These are phyloP conservation scores for Oreonectes daqikongensis DNA, from an alignment of 2,797 vertebrate species.

Conservation along the genomic window DNA sequence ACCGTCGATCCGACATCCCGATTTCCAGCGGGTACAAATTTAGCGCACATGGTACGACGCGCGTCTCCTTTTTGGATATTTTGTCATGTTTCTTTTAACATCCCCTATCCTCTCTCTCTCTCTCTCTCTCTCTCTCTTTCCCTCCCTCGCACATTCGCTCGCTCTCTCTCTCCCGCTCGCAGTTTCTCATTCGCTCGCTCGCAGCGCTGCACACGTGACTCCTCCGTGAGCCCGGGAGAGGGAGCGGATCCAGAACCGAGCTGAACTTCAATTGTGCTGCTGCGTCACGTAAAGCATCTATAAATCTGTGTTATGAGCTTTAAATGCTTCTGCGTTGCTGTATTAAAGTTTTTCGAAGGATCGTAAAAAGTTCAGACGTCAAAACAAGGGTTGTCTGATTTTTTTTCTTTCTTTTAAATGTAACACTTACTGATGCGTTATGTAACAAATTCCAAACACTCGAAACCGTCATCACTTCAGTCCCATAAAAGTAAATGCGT, in stretches of 20 bases:
- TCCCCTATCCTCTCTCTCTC: constrained; percentile 76
- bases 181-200: constrained; percentile 65
- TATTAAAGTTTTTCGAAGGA: not conserved
- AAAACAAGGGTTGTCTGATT: not conserved
- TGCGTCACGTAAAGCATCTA: constrained; percentile 31
- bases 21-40: constrained; percentile 88
- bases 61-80: constrained; percentile 90
- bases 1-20: constrained; percentile 95
- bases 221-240: constrained; percentile 53
- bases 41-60: constrained; percentile 96
- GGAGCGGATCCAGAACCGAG: constrained; percentile 48
- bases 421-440: constrained; percentile 8
- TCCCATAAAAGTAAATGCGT: constrained; percentile 3
- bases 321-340: not conserved
- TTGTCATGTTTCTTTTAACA: constrained; percentile 77
- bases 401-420: not conserved
- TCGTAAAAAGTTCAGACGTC: not conserved
- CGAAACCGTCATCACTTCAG: constrained; percentile 7
- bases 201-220: constrained; percentile 92
- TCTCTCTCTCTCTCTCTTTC: constrained; percentile 55
- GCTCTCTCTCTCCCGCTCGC: constrained; percentile 75
- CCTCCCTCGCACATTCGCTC: constrained; percentile 67
- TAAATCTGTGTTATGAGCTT: not conserved
- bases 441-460: constrained; percentile 21
- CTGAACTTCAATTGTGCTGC: constrained; percentile 6